phyloP scores from a whole-genome alignment of 1,140 invertebrate species.

The Oscheius sp. region DNA sequence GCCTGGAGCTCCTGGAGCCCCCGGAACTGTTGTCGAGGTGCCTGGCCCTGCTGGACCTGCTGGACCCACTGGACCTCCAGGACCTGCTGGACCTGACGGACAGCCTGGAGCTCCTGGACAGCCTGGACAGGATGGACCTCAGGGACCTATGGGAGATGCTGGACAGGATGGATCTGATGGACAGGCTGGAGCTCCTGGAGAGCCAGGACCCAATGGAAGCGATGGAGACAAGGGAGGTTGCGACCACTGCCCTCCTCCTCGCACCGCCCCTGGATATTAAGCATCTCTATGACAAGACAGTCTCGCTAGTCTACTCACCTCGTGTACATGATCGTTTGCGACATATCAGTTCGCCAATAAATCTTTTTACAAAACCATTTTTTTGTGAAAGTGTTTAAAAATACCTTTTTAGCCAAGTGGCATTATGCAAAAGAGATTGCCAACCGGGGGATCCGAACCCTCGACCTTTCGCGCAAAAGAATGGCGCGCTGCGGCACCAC shows the following conservation, averaged over 20 bases:
- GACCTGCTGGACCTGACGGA: constrained; percentile 45
- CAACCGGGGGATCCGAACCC: background rate
- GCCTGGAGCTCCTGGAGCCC: constrained; percentile 32
- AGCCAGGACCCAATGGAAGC: constrained; percentile 48
- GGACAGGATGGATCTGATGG: constrained; percentile 51
- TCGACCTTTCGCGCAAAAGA: background rate
- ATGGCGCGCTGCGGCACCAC: no score
- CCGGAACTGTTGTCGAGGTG: constrained; percentile 46
- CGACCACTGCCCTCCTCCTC: constrained; percentile 43
- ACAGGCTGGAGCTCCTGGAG: constrained; percentile 45
- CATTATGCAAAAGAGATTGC: background rate
- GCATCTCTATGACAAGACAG: background rate
- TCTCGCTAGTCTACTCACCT: no score
- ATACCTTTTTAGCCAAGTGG: background rate
- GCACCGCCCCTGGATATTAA: constrained; percentile 44
- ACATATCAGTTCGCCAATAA: background rate
- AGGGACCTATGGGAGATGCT: constrained; percentile 32
- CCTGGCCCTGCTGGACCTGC: constrained; percentile 44
- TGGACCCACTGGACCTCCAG: constrained; percentile 46
- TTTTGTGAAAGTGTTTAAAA: background rate
- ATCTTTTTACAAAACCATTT: background rate
- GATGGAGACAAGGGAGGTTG: constrained; percentile 46
- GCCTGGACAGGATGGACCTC: constrained; percentile 26
- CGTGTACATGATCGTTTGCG: background rate
- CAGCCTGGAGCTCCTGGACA: constrained; percentile 44